A percentile compares a stretch with the other conserved stretches of the same genome.
phyloP scores from a whole-genome alignment of 2,888 invertebrate genomes.

The Macrophya annulata region DNA sequence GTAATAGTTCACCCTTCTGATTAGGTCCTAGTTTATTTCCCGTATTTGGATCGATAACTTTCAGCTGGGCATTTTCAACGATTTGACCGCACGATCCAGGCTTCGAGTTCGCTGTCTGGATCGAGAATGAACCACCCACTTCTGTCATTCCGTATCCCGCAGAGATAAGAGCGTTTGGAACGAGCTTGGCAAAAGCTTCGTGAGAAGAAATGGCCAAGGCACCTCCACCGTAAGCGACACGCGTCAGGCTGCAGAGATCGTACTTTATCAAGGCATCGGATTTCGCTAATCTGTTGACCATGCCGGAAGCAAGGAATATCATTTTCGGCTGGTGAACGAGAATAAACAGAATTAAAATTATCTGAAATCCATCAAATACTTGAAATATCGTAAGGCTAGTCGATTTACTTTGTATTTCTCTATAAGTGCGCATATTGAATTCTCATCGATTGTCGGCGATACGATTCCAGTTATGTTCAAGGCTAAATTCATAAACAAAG shows the following conservation, averaged over 20 bases:
- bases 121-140: constrained; percentile 59
- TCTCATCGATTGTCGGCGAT: constrained; percentile 59
- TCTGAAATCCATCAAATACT: background rate
- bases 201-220: constrained; percentile 60
- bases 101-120: constrained; percentile 58
- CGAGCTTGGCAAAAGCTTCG: constrained; percentile 47
- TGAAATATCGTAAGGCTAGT: background rate
- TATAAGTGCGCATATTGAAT: constrained; percentile 66
- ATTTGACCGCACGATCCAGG: constrained; percentile 68
- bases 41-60: constrained; percentile 66
- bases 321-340: constrained; percentile 61
- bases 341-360: background rate
- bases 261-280: constrained; percentile 60
- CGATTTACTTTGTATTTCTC: constrained; percentile 71
- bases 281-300: constrained; percentile 63
- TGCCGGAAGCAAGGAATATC: constrained; percentile 65
- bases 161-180: constrained; percentile 59
- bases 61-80: constrained; percentile 63
- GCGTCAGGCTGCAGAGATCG: constrained; percentile 62
- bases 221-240: constrained; percentile 63
- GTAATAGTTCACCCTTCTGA: constrained; percentile 63
- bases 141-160: constrained; percentile 72
- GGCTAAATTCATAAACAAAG: constrained; percentile 60
- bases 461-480: constrained; percentile 55
- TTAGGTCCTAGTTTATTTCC: constrained; percentile 66